These are phyloP conservation scores for Glaucidium brasilianum DNA, from an alignment of 2,113 vertebrate genomes.

Conservation along the genomic window DNA sequence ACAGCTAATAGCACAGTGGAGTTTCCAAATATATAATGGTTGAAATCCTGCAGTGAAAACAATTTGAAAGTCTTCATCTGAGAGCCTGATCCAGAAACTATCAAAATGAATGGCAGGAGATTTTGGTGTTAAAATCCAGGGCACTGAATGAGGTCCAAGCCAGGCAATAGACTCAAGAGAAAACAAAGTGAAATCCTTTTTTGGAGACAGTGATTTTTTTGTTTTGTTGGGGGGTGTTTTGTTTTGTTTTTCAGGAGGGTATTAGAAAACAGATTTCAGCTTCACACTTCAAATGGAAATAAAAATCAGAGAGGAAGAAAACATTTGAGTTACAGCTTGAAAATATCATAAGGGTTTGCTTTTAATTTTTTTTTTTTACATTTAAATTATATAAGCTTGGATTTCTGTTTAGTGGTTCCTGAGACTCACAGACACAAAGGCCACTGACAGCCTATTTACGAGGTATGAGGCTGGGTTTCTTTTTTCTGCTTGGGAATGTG, in stretches of 20 bases:
- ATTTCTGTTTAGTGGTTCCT: background rate
- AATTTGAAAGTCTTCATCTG: background rate
- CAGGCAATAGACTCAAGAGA: background rate
- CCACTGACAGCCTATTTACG: background rate
- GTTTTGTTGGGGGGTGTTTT: background rate
- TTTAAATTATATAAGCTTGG: background rate
- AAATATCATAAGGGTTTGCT: background rate
- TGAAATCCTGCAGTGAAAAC: background rate
- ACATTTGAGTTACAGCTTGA: background rate
- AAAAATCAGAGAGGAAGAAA: background rate
- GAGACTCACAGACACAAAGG: background rate
- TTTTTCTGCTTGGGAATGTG: background rate
- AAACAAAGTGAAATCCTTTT: background rate
- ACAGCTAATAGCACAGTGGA: background rate
- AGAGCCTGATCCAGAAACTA: background rate
- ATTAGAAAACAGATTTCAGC: background rate
- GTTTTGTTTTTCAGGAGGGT: background rate
- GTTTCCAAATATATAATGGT: background rate
- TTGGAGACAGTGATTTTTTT: background rate
- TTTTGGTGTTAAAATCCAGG: background rate
- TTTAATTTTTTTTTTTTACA: background rate
- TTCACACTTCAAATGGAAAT: background rate
- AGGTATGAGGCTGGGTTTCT: background rate
- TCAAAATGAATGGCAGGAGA: background rate
- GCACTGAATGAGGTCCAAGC: background rate